These are phyloP conservation scores for Cardiocondyla obscurior DNA, from an alignment of 1,140 invertebrate genomes.

Conservation along the genomic window DNA sequence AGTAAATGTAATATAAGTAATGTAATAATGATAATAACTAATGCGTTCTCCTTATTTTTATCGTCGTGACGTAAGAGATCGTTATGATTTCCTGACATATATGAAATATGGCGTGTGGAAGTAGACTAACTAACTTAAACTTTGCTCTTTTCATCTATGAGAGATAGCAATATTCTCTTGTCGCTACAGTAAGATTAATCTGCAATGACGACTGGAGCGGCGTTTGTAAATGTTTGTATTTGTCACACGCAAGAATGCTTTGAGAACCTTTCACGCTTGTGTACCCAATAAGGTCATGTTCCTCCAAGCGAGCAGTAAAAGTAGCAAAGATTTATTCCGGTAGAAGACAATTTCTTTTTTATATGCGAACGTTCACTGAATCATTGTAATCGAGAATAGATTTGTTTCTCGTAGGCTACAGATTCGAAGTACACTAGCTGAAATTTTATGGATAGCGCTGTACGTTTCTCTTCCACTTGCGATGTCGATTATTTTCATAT, in stretches of 20 bases:
- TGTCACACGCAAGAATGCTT: conserved; percentile 75
- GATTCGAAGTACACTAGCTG: too few species aligned
- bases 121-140: neutral
- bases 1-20: neutral
- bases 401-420: neutral
- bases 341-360: conserved; percentile 1
- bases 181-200: conserved; percentile 63
- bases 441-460: too few species aligned
- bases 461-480: neutral
- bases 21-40: neutral
- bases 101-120: neutral
- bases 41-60: neutral
- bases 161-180: conserved; percentile 45
- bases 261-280: conserved; percentile 49
- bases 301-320: conserved; percentile 35
- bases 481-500: too few species aligned
- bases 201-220: conserved; percentile 62
- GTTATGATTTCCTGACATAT: neutral
- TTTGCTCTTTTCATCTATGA: conserved; percentile 23
- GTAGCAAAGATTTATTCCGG: conserved; percentile 35
- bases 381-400: conserved; percentile 13
- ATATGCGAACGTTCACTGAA: neutral
- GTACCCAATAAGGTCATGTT: conserved; percentile 48
- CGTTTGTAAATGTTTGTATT: conserved; percentile 76
- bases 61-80: neutral